Conservation (phyloP, 2,797 vertebrate genomes). For the Numenius phaeopus region DNA sequence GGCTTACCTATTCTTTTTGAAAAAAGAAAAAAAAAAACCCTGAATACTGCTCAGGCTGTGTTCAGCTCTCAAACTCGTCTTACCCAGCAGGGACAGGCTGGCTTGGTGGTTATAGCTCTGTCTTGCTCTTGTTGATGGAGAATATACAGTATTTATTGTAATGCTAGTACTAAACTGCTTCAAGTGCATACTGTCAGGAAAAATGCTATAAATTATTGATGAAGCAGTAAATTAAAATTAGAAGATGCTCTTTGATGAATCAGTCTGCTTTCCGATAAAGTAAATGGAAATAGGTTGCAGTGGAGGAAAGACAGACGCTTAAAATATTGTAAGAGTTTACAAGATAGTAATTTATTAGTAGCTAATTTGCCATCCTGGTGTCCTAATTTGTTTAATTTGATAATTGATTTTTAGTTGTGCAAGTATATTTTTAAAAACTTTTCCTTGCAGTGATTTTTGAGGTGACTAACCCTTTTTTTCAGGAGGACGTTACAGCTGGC, state of each 20-base stretch:
- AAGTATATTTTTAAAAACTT: background rate
- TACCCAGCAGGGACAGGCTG: background rate
- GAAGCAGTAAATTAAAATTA: background rate
- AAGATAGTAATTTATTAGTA: background rate
- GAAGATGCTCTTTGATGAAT: background rate
- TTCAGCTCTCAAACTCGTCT: background rate
- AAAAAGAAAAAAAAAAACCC: background rate
- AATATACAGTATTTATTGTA: background rate
- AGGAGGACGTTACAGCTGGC: constrained; percentile 92
- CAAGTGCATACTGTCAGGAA: background rate
- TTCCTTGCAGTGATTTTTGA: background rate
- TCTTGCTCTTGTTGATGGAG: background rate
- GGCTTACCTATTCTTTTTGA: background rate
- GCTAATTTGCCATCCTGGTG: background rate
- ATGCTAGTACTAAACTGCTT: background rate
- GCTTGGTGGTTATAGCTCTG: background rate
- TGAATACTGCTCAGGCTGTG: background rate
- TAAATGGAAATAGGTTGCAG: background rate
- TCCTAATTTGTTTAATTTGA: background rate
- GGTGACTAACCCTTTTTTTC: constrained; percentile 1
- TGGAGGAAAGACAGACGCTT: background rate
- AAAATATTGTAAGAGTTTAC: background rate
- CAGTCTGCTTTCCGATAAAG: background rate
- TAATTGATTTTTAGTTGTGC: background rate
- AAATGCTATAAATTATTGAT: background rate